These are phyloP conservation scores for Zaprionus capensis DNA, from an alignment of 1,140 invertebrate species.

Conservation along the genomic window DNA sequence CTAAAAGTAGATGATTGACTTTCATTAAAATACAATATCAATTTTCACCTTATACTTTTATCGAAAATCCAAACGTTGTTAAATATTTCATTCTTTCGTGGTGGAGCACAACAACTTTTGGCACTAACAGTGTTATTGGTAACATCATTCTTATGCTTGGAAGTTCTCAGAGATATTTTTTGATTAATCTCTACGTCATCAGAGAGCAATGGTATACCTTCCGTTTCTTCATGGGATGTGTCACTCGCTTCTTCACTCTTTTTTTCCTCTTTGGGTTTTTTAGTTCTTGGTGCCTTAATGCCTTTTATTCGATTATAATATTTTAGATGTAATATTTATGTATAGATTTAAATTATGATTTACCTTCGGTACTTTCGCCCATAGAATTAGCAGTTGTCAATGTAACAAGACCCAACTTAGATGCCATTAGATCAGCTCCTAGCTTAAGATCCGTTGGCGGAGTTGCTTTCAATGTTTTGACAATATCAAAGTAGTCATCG, in stretches of 20 bases:
- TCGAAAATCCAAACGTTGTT: slow-evolving; percentile 42
- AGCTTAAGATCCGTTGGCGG: not conserved
- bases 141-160: not conserved
- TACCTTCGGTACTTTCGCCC: not conserved
- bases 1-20: too few species aligned
- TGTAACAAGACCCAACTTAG: slow-evolving; percentile 13
- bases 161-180: not conserved
- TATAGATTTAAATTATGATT: not conserved
- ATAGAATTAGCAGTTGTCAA: slow-evolving; percentile 13
- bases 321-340: not conserved
- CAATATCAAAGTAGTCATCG: not conserved
- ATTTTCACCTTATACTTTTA: not conserved
- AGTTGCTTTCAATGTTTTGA: not conserved
- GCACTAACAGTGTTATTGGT: not conserved
- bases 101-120: not conserved
- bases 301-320: not conserved
- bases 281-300: not conserved
- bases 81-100: not conserved
- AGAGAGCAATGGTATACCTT: not conserved
- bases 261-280: not conserved
- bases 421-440: not conserved
- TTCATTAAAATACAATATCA: too few species aligned
- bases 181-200: not conserved
- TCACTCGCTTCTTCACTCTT: not conserved
- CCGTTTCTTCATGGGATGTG: not conserved